Evolutionary conservation across 2,797 vertebrate genomes (phyloP).

Genomic region (Sphenopsis melanotis): DNA sequence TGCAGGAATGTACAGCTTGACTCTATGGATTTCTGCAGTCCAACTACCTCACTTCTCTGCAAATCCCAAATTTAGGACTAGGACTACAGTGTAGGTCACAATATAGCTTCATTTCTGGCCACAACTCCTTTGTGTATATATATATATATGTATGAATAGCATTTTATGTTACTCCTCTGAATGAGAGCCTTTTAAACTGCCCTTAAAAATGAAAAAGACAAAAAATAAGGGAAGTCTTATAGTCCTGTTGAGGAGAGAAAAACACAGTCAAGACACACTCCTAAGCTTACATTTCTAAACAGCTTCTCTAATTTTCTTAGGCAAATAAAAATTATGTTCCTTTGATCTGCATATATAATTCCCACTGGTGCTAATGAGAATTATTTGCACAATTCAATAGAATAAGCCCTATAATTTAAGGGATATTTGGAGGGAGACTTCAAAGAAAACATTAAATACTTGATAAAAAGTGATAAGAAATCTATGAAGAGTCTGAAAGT

Average conservation of each 20-base stretch:
- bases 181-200: neutral
- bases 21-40: neutral
- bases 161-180: neutral
- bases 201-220: neutral
- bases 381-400: neutral
- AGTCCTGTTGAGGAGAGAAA: neutral
- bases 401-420: neutral
- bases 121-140: neutral
- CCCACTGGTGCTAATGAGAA: neutral
- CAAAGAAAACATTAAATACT: neutral
- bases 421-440: neutral
- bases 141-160: no score
- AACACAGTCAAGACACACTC: neutral
- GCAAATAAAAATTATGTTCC: neutral
- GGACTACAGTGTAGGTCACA: neutral
- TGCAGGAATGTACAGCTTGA: neutral
- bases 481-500: neutral
- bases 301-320: neutral
- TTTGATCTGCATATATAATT: neutral
- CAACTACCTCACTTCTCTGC: neutral
- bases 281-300: neutral
- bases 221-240: neutral
- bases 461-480: neutral
- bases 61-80: neutral
- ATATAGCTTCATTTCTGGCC: neutral